Evolutionary conservation across 1,140 invertebrate genomes (phyloP).

Genomic region (Anastatus disparis): DNA sequence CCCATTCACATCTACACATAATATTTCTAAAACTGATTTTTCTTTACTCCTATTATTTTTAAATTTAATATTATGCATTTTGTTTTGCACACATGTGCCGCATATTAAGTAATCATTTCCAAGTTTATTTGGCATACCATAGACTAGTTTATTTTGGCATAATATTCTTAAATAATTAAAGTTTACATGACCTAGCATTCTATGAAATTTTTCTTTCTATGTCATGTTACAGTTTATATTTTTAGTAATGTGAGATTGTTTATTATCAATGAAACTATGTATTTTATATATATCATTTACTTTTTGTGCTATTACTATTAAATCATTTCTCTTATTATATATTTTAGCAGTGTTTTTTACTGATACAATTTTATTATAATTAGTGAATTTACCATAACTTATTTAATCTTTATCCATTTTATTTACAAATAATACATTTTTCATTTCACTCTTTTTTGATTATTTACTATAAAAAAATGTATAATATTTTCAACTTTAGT

Average conservation of each 20-base stretch:
- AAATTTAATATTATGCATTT: constrained; percentile 9
- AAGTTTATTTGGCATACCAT: neutral
- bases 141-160: neutral
- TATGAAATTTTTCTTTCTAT: neutral
- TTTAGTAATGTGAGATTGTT: neutral
- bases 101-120: constrained; percentile 7
- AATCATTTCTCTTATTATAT: neutral
- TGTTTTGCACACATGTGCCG: constrained; percentile 7
- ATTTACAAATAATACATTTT: neutral
- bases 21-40: constrained; percentile 3
- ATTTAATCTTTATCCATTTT: neutral
- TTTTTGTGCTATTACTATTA: constrained; percentile 26
- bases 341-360: neutral
- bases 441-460: neutral
- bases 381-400: neutral
- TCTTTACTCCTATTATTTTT: neutral
- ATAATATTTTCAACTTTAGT: neutral
- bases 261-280: neutral
- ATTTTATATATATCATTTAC: constrained; percentile 2
- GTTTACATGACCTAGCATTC: neutral
- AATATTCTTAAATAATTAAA: constrained; percentile 21
- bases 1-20: neutral
- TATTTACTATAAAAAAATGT: neutral
- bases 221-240: neutral
- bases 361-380: neutral